A percentile compares a stretch with the other conserved stretches of the same genome.
phyloP scores from a whole-genome alignment of 2,797 vertebrate genomes.

The Coregonus suidteri region DNA sequence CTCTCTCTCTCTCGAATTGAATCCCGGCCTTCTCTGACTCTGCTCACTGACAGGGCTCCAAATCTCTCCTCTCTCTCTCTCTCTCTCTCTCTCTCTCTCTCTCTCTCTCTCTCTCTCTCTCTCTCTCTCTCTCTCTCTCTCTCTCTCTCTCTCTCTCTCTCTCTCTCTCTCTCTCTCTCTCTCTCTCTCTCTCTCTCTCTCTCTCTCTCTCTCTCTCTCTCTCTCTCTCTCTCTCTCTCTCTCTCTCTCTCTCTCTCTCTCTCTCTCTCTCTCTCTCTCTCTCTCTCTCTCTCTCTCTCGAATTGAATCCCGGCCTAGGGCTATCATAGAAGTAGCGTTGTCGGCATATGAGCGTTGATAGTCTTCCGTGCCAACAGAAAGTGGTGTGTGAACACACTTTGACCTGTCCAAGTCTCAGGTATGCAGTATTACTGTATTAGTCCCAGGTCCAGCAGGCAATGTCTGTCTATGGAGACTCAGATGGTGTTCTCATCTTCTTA shows the following conservation, averaged over 20 bases:
- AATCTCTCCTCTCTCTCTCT: no score
- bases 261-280: background rate
- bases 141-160: background rate
- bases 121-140: background rate
- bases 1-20: background rate
- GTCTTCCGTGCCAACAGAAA: background rate
- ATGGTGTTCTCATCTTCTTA: conserved; percentile 38
- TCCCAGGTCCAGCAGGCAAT: conserved; percentile 62
- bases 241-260: background rate
- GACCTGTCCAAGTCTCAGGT: conserved; percentile 1
- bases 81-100: no score
- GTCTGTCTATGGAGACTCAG: conserved; percentile 57
- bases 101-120: background rate
- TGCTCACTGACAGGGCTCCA: no score
- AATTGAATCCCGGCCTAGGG: no score
- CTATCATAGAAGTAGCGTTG: background rate
- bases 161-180: no score
- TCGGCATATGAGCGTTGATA: conserved; percentile 45
- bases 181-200: no score
- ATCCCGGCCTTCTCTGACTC: no score
- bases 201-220: no score
- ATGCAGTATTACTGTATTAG: conserved; percentile 33
- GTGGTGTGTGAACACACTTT: background rate
- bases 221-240: no score
- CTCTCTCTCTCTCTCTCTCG: background rate